Evolutionary conservation across 2,888 invertebrate genomes (phyloP).

Genomic region (Phania funesta): DNA sequence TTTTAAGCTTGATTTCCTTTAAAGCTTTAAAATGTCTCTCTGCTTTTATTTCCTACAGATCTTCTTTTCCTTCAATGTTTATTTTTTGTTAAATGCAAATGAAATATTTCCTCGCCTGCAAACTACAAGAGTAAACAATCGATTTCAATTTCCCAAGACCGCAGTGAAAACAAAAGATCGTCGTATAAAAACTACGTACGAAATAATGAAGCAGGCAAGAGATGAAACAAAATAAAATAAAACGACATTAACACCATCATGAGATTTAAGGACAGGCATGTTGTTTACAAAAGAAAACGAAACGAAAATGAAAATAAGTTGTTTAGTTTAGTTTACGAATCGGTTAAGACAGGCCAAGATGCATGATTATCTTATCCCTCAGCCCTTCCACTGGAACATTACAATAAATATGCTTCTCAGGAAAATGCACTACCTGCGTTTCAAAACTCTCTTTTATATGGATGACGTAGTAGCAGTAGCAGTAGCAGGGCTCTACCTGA

Average conservation of each 20-base stretch:
- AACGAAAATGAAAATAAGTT: too few species aligned
- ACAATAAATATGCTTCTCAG: too few species aligned
- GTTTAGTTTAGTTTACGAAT: too few species aligned
- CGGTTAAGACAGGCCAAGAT: too few species aligned
- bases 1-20: conserved; percentile 35
- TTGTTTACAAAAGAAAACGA: not conserved
- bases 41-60: not conserved
- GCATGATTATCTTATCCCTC: too few species aligned
- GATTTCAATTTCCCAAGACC: conserved; percentile 60
- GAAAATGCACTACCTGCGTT: too few species aligned
- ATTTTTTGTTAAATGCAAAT: conserved; percentile 30
- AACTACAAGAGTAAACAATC: conserved; percentile 52
- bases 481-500: too few species aligned
- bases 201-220: not conserved
- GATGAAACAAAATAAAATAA: conserved; percentile 9
- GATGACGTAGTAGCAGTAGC: too few species aligned
- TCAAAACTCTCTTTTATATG: too few species aligned
- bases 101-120: conserved; percentile 57
- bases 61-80: not conserved
- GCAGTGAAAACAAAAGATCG: conserved; percentile 23
- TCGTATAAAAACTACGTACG: not conserved
- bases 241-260: conserved; percentile 23
- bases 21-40: conserved; percentile 11
- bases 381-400: too few species aligned
- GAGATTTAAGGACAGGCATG: not conserved